Base-by-base conservation (phyloP, 2,888 invertebrate genomes). In the Athalia circularis region DNA sequence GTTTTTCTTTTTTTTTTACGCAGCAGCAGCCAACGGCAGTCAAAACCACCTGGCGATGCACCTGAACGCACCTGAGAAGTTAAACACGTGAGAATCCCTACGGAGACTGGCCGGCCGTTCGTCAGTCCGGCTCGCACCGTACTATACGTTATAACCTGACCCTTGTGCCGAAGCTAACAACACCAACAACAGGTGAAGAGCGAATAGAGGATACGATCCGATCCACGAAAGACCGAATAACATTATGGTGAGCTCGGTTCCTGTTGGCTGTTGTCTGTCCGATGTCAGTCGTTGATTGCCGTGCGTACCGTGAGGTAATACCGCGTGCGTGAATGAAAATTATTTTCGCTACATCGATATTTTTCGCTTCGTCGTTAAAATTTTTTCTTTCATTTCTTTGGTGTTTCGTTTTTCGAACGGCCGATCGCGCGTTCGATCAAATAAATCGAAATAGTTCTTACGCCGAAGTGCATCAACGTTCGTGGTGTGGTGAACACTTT, bases 1-100 rank as follows among this genome's bases (percentile, higher is more conserved):
- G n/a, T 54, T 11, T 54, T 7, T 54, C 54, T 54, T 54, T 54
- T 54, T 4, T 54, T 54, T 54, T 4, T 54, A 11, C n/a, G n/a
- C 54, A 54, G 54, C n/a, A 11, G n/a, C 9, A 54, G 54, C 4
- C 54, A 54, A 54, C 54, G 54, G 7, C 5, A n/a, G n/a, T 11
- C 0, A 13, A 6, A 8, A 62, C 8, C 13, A 29, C 8, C 15
- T n/a, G 13, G 13, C 5, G 47, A 50, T 9, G 65, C 61, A 48
- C 75, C 67, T 74, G 78, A 67, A 68, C 74, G 78, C 43, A 68
- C 67, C 78, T 59, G 79, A 65, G 62, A 45, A 78, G 72, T 52
- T 52, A 75, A 43, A 65, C 78, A 64, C 70, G 72, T 70, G 79
- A 72, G 80, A 72, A 77, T 67, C 70, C 43, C 48, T 29, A 9